Conservation (phyloP, 2,113 vertebrate genomes). For the Excalfactoria chinensis region DNA sequence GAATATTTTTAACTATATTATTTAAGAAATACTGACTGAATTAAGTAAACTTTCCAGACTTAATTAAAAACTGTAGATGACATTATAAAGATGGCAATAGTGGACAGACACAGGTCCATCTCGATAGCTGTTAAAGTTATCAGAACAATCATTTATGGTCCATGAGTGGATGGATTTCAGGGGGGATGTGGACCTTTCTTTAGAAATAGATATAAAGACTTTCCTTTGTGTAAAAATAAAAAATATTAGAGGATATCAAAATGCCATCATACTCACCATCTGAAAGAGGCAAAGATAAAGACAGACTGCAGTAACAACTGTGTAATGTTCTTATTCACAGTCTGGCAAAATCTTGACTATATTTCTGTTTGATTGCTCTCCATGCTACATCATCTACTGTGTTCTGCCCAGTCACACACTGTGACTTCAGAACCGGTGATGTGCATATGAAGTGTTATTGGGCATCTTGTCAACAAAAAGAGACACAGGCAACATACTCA, state of each 20-base stretch:
- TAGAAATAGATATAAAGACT: background rate
- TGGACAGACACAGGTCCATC: background rate
- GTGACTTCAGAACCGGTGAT: background rate
- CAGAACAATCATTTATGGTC: background rate
- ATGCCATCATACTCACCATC: background rate
- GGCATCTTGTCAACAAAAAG: slow-evolving; percentile 9
- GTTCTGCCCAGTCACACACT: background rate
- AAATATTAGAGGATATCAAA: background rate
- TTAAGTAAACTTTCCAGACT: background rate
- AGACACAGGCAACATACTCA: background rate
- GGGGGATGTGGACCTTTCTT: background rate
- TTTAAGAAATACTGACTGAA: background rate
- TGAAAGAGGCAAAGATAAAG: slow-evolving; percentile 21
- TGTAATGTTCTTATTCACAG: background rate
- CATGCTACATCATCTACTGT: background rate
- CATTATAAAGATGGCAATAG: background rate
- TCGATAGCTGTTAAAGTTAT: background rate
- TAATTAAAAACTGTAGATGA: background rate
- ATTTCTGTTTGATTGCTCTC: slow-evolving; percentile 3
- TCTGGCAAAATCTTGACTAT: background rate
- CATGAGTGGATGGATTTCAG: background rate
- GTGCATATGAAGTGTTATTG: background rate
- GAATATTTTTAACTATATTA: background rate
- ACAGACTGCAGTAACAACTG: background rate
- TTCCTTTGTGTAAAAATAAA: background rate